Percentiles rank a stretch among this genome's conserved stretches.
Evolutionary conservation across 2,888 invertebrate species (phyloP).

Genomic region (Chrysomela aeneicollis): DNA sequence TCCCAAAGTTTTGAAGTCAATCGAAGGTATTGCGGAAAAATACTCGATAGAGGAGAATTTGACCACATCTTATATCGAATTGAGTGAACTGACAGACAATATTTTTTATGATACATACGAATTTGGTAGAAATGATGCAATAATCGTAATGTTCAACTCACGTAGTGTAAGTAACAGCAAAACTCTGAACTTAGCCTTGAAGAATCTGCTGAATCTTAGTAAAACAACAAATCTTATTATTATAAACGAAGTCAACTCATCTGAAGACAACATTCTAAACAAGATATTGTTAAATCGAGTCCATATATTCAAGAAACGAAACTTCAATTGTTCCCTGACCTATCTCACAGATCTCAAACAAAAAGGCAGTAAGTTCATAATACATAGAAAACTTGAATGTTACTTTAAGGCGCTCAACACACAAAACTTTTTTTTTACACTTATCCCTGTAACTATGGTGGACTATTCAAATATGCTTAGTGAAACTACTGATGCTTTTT

Average conservation of each 20-base stretch:
- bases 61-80: too few species aligned
- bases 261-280: slow-evolving; percentile 6
- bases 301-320: slow-evolving; percentile 11
- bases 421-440: neutral
- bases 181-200: slow-evolving; percentile 9
- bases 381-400: slow-evolving; percentile 10
- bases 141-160: slow-evolving; percentile 14
- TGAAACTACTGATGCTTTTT: slow-evolving; percentile 7
- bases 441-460: slow-evolving; percentile 15
- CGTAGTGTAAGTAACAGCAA: too few species aligned
- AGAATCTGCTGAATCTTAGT: slow-evolving; percentile 3
- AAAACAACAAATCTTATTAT: neutral
- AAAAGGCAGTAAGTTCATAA: slow-evolving; percentile 8
- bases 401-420: slow-evolving; percentile 2
- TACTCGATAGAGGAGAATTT: slow-evolving; percentile 4
- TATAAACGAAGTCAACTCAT: slow-evolving; percentile 7
- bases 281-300: slow-evolving; percentile 14
- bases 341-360: slow-evolving; percentile 8
- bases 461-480: neutral
- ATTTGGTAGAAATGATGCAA: slow-evolving; percentile 10
- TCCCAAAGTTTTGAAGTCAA: slow-evolving; percentile 4
- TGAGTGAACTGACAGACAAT: slow-evolving; percentile 8
- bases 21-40: slow-evolving; percentile 6
- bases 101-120: slow-evolving; percentile 14
- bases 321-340: slow-evolving; percentile 12